Conservation (phyloP, 2,113 vertebrate species). For the Pluvialis apricaria region DNA sequence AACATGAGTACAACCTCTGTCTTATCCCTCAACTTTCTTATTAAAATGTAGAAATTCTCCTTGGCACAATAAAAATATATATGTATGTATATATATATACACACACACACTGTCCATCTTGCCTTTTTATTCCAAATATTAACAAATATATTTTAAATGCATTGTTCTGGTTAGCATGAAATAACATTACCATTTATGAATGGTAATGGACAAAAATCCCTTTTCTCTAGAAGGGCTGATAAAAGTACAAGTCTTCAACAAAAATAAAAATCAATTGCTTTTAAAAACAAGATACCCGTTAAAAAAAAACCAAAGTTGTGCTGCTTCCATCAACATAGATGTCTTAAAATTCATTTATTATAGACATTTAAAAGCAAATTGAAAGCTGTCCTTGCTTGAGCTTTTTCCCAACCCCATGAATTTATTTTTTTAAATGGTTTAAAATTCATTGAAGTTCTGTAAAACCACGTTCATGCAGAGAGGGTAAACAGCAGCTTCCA, state of each 20-base stretch:
- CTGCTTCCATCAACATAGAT: neutral
- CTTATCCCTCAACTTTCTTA: neutral
- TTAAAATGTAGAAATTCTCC: neutral
- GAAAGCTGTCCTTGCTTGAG: neutral
- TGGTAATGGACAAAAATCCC: neutral
- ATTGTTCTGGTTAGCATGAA: neutral
- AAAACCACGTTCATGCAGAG: neutral
- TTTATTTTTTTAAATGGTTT: neutral
- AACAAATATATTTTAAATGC: neutral
- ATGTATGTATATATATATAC: neutral
- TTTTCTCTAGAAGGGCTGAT: neutral
- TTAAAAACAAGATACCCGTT: neutral
- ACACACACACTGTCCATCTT: neutral
- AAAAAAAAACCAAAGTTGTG: neutral
- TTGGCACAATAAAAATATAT: neutral
- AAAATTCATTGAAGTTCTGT: neutral
- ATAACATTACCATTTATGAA: neutral
- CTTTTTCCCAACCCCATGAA: neutral
- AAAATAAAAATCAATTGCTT: neutral
- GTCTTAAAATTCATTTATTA: neutral
- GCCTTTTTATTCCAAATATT: neutral
- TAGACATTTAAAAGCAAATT: neutral
- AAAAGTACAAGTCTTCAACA: neutral
- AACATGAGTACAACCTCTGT: neutral
- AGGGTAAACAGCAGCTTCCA: neutral